These are phyloP conservation scores for Pyrocephalus nanus DNA, from an alignment of 2,797 vertebrate genomes.

Conservation along the genomic window DNA sequence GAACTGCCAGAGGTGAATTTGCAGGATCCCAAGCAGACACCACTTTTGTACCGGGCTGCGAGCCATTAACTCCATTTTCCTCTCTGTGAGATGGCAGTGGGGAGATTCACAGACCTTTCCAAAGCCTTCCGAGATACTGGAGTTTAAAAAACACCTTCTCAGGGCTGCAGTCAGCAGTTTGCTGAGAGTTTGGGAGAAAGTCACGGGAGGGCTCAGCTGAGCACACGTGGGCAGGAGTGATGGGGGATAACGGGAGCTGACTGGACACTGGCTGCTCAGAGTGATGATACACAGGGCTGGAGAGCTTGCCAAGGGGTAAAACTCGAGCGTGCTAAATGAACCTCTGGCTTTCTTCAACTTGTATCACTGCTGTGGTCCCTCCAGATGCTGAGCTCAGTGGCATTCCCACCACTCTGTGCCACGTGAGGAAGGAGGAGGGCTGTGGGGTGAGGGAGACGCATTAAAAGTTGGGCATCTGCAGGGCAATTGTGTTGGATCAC, in stretches of 20 bases:
- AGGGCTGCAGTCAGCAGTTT: not conserved
- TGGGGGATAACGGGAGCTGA: not conserved
- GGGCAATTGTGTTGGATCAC: accelerated
- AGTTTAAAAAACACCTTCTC: not conserved
- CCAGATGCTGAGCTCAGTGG: not conserved
- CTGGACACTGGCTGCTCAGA: not conserved
- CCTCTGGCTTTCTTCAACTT: constrained; percentile 19
- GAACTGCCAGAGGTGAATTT: not conserved
- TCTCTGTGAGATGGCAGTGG: not conserved
- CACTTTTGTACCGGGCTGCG: not conserved
- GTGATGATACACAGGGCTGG: not conserved
- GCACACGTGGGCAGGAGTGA: accelerated
- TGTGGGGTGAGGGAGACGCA: not conserved
- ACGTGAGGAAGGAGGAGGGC: not conserved
- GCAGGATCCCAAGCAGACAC: not conserved
- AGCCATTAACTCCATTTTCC: not conserved
- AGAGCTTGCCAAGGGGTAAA: not conserved
- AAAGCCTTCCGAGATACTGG: not conserved
- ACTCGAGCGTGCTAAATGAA: not conserved
- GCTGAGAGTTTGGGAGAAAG: not conserved
- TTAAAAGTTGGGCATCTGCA: not conserved
- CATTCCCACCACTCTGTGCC: not conserved
- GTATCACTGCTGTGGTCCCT: not conserved
- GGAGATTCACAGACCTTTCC: not conserved
- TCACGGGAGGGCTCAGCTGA: not conserved